A percentile compares a stretch with the other conserved stretches of the same genome.
phyloP scores from a whole-genome alignment of 2,113 vertebrate genomes.

The Rhinogobius similis region DNA sequence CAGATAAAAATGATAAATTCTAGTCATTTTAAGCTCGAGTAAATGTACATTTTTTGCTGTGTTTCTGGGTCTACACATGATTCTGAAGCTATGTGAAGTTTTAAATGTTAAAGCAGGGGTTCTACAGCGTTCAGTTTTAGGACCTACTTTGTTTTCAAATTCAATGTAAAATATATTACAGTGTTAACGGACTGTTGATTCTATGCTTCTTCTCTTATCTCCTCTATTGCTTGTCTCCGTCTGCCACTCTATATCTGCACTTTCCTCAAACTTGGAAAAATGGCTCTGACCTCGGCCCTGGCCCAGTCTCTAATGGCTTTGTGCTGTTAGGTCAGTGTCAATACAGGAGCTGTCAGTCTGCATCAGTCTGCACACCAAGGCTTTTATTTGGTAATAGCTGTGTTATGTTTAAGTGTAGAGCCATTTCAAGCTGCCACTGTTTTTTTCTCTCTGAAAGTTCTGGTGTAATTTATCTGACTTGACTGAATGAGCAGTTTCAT shows the following conservation, averaged over 20 bases:
- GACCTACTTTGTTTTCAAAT: not conserved
- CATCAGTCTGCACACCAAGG: not conserved
- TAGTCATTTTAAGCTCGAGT: no score
- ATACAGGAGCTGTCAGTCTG: not conserved
- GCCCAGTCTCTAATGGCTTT: not conserved
- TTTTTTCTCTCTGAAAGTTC: not conserved
- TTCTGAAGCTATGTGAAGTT: not conserved
- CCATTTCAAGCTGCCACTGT: not conserved
- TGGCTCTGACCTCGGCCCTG: not conserved
- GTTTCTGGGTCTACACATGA: no score
- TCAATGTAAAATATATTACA: no score
- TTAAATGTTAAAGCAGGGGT: not conserved
- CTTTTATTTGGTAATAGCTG: not conserved
- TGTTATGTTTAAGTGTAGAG: not conserved
- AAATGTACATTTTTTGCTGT: no score
- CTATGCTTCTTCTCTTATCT: not conserved
- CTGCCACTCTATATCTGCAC: not conserved
- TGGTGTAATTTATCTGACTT: constrained; percentile 1
- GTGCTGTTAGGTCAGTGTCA: not conserved
- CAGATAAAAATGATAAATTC: no score
- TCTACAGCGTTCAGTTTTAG: not conserved
- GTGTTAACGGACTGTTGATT: not conserved
- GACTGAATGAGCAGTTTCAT: constrained; percentile 15
- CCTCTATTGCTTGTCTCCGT: not conserved
- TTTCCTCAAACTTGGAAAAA: not conserved